Conservation (phyloP, 2,113 vertebrate genomes). For the Oncorhynchus kisutch region DNA sequence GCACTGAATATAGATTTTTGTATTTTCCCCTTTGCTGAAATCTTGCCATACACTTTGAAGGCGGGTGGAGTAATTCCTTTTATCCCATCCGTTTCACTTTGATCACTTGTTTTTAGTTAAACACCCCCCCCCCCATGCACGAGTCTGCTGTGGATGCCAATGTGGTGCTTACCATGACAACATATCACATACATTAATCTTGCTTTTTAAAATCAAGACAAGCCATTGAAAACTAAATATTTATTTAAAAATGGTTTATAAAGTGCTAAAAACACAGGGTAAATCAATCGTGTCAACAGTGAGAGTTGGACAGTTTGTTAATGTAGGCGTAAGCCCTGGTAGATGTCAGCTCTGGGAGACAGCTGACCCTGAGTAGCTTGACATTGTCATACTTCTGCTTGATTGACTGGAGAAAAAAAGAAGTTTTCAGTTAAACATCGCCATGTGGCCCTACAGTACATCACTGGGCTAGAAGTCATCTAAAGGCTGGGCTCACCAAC, state of each 20-base stretch:
- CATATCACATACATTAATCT: not conserved
- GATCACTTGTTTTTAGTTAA: constrained; percentile 15
- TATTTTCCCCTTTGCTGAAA: constrained; percentile 40
- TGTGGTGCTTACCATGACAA: not conserved
- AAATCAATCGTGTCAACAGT: not conserved
- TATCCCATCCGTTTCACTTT: constrained; percentile 33
- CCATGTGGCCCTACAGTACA: not conserved
- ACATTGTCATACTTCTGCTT: not conserved
- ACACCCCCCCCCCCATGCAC: not conserved
- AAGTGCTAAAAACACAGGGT: not conserved
- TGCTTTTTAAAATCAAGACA: not conserved
- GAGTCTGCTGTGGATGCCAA: not conserved
- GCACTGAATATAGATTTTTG: constrained; percentile 45
- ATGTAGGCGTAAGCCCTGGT: not conserved
- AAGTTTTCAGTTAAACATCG: not conserved
- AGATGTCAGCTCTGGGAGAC: not conserved
- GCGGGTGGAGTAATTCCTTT: constrained; percentile 21
- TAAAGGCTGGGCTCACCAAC: constrained; percentile 27
- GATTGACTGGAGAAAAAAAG: not conserved
- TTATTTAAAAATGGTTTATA: not conserved
- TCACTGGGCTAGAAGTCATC: not conserved
- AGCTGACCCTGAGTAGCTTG: not conserved
- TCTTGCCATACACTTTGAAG: constrained; percentile 40
- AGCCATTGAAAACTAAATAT: not conserved
- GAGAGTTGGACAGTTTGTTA: not conserved